A percentile compares a stretch with the other conserved stretches of the same genome.
These are phyloP conservation scores for Prolemur simus DNA, from an alignment of 2,113 vertebrate genomes.

Conservation along the genomic window DNA sequence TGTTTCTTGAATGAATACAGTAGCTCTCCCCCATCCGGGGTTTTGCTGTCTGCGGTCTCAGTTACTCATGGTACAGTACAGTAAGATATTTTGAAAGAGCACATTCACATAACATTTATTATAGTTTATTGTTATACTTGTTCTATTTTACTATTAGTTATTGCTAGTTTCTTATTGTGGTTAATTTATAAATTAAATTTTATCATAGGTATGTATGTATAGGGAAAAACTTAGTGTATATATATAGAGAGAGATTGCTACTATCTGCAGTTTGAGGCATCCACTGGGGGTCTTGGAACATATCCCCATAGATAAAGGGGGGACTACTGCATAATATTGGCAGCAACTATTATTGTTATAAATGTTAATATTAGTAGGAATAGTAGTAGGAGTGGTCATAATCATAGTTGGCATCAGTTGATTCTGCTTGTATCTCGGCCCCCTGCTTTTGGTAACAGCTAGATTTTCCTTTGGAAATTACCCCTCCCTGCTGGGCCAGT, in stretches of 20 bases:
- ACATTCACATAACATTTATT: not conserved
- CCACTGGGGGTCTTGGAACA: not conserved
- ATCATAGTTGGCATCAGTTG: not conserved
- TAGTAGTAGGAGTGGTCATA: not conserved
- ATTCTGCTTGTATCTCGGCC: not conserved
- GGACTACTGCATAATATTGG: not conserved
- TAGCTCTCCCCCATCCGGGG: not conserved
- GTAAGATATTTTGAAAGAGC: not conserved
- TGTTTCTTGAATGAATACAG: not conserved
- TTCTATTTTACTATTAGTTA: not conserved
- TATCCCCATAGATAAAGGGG: not conserved
- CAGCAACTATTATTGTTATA: not conserved
- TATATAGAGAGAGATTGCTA: too few relatives aligned
- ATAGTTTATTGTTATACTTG: not conserved
- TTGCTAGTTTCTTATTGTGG: not conserved
- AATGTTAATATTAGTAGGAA: not conserved
- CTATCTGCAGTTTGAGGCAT: not conserved
- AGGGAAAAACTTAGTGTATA: not conserved
- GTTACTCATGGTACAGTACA: not conserved
- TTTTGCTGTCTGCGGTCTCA: not conserved
- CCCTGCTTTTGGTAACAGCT: not conserved
- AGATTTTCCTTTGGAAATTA: not conserved
- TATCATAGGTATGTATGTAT: not conserved
- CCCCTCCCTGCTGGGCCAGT: not conserved
- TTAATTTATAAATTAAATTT: not conserved